Base-by-base conservation (phyloP, 2,797 vertebrate genomes). In the Leuciscus waleckii region DNA sequence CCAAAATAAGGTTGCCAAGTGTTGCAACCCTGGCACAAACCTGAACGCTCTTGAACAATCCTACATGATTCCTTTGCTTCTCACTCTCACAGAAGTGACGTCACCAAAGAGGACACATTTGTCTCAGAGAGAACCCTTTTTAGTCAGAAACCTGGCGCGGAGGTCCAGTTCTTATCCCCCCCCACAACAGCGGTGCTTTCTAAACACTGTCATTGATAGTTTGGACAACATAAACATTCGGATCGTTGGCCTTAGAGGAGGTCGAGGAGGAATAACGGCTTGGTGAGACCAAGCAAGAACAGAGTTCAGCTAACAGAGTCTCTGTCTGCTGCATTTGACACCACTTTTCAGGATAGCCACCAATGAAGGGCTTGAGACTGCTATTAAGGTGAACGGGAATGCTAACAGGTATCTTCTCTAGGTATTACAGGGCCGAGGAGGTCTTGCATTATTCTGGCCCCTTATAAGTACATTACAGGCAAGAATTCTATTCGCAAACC, bases 151-250 rank as follows among this genome's bases (percentile, higher is more conserved):
- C 68, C 58, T 75, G 70, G 56, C 29, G 3, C 5, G 1, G 67
- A 84, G 51, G 51, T 84, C 26, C 51, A 80, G 68, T 85, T 65
- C 56, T 37, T 73, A 85, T 41, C 68, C 49, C 46, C 37, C 35
- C 26, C 9, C 26, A 71, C 19, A 54, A 73, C 56, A 56, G 68
- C 41, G 8, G 41, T 35, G 69, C 84, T 75, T 87, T 79, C 43
- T 78, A 65, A 51, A 75, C 77, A 85, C 69, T 74, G 84, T 85
- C 84, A 85, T 17, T 41, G 43, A 82, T 85, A 70, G 71, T 87
- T 51, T 77, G 67, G 77, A 80, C 69, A 75, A 79, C 41, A 80
- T 85, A 88, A 85, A 88, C 79, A 85, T 56, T 67, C n/a, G 37
- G 29, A 81, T 74, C 19, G 75, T 74, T 85, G 83, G 85, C 76